Evolutionary conservation across 2,888 invertebrate genomes (phyloP), one percentile per base, ranked within the genome.

Genomic region (Oscheius myriophilus): DNA sequence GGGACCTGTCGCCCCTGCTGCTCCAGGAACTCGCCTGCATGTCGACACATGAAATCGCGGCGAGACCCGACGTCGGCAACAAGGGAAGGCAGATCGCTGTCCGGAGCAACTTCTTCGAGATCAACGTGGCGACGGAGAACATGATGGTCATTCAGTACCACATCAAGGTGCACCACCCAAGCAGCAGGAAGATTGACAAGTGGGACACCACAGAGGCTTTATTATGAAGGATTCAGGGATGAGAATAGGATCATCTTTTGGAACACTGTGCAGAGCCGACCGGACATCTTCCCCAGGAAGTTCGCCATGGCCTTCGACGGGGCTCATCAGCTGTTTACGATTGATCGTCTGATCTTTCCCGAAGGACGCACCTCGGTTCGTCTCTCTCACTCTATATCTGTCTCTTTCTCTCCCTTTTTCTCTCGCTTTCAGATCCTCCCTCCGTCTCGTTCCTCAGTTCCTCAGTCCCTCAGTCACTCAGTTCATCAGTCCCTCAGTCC

Each of bases 231-330:
- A 6, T 33, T 33, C 3, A 33, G 83, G 21, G 84, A 84, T 52
- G 84, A 84, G 61, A 76, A 74, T 59, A 80, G 83, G 7, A 63
- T 71, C 41, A 82, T 84, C 70, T 84, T 84, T 75, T 84, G 84
- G 84, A 73, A 79, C 55, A 75, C 73, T 14, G 81, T 84, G n/a
- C 53, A 68, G 16, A 57, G 69, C 21, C 78, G 79, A 54, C 61
- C 79, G 52, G 78, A 75, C 21, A 70, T 79, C 66, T 84, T 84
- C 77, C 69, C 70, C 65, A 80, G 79, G 61, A 76, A 73, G 69
- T 84, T 77, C 67, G 81, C 75, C 4, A 51, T 84, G 41, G 84
- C 84, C 51, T 84, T 77, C 69, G 84, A 84, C 57, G 84, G 84
- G 9, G 73, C 76, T 16, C 82, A 83, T 59, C 80, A 79, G 68